Evolutionary conservation across 2,797 vertebrate genomes (phyloP).

Genomic region (Balearica regulorum): DNA sequence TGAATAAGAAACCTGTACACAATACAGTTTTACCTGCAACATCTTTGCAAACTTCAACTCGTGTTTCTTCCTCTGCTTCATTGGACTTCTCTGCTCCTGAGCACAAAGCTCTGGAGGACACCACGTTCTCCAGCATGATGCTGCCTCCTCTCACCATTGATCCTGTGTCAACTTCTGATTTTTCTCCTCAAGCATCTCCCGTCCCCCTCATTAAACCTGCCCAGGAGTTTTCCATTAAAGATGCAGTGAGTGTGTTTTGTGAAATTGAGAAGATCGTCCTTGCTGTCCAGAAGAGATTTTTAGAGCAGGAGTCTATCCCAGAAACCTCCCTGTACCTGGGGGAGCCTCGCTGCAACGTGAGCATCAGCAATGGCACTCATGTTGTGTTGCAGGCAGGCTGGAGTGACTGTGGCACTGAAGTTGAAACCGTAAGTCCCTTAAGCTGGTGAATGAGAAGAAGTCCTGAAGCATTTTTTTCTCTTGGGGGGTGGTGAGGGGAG

Average conservation of each 20-base stretch:
- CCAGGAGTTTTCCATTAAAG: not conserved
- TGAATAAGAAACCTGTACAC: not conserved
- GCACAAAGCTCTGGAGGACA: not conserved
- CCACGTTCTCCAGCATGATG: not conserved
- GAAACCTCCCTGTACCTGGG: conserved; percentile 82
- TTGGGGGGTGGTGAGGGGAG: not conserved
- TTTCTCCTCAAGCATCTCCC: not conserved
- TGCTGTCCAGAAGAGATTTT: conserved; percentile 73
- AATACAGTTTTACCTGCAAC: not conserved
- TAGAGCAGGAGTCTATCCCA: conserved; percentile 71
- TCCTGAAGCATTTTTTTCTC: not conserved
- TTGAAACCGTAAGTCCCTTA: conserved; percentile 75
- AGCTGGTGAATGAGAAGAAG: not conserved
- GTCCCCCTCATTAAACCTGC: not conserved
- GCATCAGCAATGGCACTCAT: conserved; percentile 73
- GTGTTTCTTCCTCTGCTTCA: not conserved
- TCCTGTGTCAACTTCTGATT: not conserved
- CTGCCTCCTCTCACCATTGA: not conserved
- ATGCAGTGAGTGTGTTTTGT: conserved; percentile 74
- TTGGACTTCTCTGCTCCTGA: not conserved
- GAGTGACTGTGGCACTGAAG: conserved; percentile 76
- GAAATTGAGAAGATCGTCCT: conserved; percentile 73
- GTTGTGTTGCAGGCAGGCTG: conserved; percentile 77
- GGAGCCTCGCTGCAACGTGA: conserved; percentile 73
- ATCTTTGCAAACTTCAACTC: not conserved